Evolutionary conservation across 2,797 vertebrate species (phyloP).

Genomic region (Enoplosus armatus): DNA sequence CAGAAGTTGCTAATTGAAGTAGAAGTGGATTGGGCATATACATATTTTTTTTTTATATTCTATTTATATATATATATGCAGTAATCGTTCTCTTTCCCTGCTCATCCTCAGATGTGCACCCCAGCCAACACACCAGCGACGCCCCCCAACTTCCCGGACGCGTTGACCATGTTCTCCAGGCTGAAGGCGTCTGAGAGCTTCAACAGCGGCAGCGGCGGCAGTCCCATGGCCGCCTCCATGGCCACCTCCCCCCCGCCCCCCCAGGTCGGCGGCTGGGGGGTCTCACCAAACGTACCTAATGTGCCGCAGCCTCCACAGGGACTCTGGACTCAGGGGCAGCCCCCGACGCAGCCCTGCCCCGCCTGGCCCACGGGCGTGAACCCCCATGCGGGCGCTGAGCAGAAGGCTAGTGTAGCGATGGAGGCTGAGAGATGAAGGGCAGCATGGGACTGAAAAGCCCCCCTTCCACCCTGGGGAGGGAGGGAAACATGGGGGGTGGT

Average conservation of each 20-base stretch:
- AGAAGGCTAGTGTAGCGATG: constrained; percentile 95
- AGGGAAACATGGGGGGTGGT: background rate
- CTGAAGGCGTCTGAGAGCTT: constrained; percentile 98
- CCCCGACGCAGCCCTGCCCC: constrained; percentile 82
- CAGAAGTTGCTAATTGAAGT: no score
- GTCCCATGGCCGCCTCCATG: constrained; percentile 89
- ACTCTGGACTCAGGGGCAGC: constrained; percentile 91
- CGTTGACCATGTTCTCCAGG: constrained; percentile 97
- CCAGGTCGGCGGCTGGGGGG: constrained; percentile 84
- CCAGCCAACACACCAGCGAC: constrained; percentile 98
- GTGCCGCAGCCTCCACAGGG: constrained; percentile 85
- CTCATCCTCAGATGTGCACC: constrained; percentile 92
- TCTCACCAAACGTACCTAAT: constrained; percentile 79
- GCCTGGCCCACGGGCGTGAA: constrained; percentile 91
- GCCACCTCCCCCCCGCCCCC: constrained; percentile 91
- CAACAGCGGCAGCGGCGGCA: constrained; percentile 89
- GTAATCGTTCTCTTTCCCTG: background rate
- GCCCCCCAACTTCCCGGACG: constrained; percentile 96
- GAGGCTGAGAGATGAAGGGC: constrained; percentile 98
- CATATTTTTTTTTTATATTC: background rate
- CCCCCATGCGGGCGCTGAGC: constrained; percentile 89
- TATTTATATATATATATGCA: no score
- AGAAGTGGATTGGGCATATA: no score
- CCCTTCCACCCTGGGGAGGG: constrained; percentile 14
- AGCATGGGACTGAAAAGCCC: constrained; percentile 64